Evolutionary conservation across 2,113 vertebrate genomes (phyloP), one percentile per base, ranked within the genome.

Genomic region (Ivindomyrus marchei): DNA sequence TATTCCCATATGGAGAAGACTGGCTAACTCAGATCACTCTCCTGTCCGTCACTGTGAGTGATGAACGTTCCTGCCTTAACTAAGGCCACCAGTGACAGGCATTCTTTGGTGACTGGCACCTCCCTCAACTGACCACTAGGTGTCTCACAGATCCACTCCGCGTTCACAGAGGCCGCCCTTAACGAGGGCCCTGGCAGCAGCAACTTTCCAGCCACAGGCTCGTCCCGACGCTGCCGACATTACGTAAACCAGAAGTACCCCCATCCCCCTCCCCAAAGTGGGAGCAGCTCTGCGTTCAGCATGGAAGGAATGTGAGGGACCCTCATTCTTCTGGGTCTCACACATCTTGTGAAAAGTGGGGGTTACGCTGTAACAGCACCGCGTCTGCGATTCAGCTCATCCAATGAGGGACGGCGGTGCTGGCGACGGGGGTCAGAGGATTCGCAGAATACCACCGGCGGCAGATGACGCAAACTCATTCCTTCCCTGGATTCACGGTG

Each of bases 271-370:
- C 70, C 74, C 74, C 4, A 80, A 19, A 42, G 74, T 21, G 36
- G 93, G 95, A 95, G 95, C 95, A 66, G 88, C 88, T 89, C 62
- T 39, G 66, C 94, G 92, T 93, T 93, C 91, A 93, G 89, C 89
- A 95, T 94, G 95, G 95, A 96, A 96, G 92, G 95, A 96, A 96
- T 94, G 95, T 91, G 91, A 92, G 93, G 94, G 93, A 95, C 90
- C 92, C 94, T 92, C 88, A 93, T 91, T 93, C 77, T 94, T 94
- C 58, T 84, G 19, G 39, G 90, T 45, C 56, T 46, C 84, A 85
- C 74, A 62, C 80, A 90, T 84, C 42, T 46, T 90, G 85, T 92
- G 92, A 93, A 85, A 47, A 90, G 88, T 91, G 91, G 70, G 47
- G 74, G 36, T 36, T 74, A 74, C 53, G 21, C 31, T 74, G 4